phyloP scores from a whole-genome alignment of 2,113 vertebrate genomes.

The Rhabdomys dilectus region DNA sequence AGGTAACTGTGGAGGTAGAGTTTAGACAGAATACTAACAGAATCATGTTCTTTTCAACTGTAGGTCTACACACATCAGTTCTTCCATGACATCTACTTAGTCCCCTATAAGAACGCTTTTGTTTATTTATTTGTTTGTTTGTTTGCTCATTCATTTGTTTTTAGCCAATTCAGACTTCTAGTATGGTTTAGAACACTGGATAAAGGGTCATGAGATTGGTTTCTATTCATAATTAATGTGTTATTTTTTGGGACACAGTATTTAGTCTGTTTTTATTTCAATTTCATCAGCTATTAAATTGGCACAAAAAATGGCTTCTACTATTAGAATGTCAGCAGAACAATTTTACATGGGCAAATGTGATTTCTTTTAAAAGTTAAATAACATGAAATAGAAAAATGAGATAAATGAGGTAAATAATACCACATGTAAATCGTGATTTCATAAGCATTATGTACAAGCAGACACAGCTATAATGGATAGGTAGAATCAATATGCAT shows the following conservation, averaged over 20 bases:
- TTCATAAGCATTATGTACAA: not conserved
- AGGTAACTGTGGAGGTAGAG: too few relatives aligned
- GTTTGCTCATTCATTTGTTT: not conserved
- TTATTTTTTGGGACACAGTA: slow-evolving; percentile 32
- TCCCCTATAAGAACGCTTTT: not conserved
- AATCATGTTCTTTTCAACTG: not conserved
- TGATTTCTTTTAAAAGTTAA: not conserved
- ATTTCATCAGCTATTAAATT: slow-evolving; percentile 60
- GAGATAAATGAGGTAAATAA: not conserved
- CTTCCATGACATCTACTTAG: not conserved
- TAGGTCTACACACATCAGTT: not conserved
- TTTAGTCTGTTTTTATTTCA: slow-evolving; percentile 65
- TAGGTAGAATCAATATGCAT: not conserved
- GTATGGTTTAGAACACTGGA: not conserved
- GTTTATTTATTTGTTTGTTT: not conserved
- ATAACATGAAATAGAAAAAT: slow-evolving; percentile 4
- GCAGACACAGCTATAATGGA: not conserved
- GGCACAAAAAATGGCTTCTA: slow-evolving; percentile 22
- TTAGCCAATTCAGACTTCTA: slow-evolving; percentile 35
- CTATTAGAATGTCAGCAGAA: not conserved
- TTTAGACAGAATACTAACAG: too few relatives aligned
- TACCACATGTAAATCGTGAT: not conserved
- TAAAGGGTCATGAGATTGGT: not conserved
- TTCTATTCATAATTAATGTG: slow-evolving; percentile 62
- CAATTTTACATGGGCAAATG: slow-evolving; percentile 25